These are phyloP conservation scores for Nesogale talazaci DNA, from an alignment of 2,113 vertebrate species.

Conservation along the genomic window DNA sequence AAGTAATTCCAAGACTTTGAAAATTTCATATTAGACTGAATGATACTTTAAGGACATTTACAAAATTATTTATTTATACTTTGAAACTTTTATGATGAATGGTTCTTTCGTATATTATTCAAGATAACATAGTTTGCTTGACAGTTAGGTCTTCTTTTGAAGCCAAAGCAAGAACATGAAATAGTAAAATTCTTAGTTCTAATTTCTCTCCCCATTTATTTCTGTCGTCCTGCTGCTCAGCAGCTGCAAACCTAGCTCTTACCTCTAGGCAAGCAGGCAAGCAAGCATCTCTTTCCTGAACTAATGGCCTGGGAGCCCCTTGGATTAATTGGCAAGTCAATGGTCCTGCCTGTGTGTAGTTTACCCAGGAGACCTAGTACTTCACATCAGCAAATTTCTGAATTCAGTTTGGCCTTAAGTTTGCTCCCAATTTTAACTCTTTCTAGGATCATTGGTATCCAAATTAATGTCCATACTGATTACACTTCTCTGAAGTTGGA, in stretches of 20 bases:
- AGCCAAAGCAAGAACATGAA: constrained; percentile 61
- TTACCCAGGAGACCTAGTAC: constrained; percentile 73
- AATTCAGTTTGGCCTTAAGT: constrained; percentile 68
- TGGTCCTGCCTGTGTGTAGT: constrained; percentile 73
- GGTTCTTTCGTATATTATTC: background rate
- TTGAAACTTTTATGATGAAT: constrained; percentile 51
- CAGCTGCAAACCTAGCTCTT: constrained; percentile 76
- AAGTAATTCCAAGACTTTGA: background rate
- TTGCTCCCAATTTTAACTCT: constrained; percentile 73
- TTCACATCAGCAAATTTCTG: constrained; percentile 75
- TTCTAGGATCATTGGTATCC: constrained; percentile 23
- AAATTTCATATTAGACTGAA: background rate
- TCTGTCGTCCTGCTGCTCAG: constrained; percentile 73
- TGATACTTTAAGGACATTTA: constrained; percentile 20
- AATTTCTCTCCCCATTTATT: constrained; percentile 75
- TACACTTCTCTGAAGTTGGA: accelerated
- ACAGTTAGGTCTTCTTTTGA: constrained; percentile 51
- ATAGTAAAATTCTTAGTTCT: constrained; percentile 27
- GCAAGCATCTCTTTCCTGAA: constrained; percentile 83
- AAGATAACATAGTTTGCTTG: background rate
- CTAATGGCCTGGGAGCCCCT: constrained; percentile 80
- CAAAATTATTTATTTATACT: background rate
- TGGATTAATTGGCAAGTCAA: constrained; percentile 85
- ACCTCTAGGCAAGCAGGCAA: constrained; percentile 81
- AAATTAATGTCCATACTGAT: background rate